These are phyloP conservation scores for Ruditapes philippinarum DNA, from an alignment of 1,140 invertebrate genomes.

Conservation along the genomic window DNA sequence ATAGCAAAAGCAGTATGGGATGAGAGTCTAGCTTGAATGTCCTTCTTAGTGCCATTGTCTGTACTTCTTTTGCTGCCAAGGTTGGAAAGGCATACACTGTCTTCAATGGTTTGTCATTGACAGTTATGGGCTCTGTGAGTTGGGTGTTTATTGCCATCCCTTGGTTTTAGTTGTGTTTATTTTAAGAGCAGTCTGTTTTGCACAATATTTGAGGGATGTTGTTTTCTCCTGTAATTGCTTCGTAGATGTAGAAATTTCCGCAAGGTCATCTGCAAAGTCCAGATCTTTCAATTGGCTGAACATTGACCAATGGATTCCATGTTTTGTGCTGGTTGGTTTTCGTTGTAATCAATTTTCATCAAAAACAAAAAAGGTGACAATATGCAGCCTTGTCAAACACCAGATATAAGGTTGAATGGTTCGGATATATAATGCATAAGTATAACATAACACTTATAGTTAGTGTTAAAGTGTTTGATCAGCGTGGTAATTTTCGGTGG, in stretches of 20 bases:
- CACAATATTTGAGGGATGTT: too few relatives aligned
- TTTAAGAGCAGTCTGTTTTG: too few relatives aligned
- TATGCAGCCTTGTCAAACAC: conserved; percentile 51
- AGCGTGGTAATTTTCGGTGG: conserved; percentile 64
- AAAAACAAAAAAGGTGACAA: conserved; percentile 62
- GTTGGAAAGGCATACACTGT: conserved; percentile 53
- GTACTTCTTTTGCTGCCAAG: conserved; percentile 42
- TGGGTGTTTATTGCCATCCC: not conserved
- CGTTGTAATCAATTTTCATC: conserved; percentile 67
- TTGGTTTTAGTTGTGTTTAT: not conserved
- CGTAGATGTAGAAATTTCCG: conserved; percentile 29
- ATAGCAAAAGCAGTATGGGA: conserved; percentile 35
- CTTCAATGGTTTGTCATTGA: not conserved
- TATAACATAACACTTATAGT: conserved; percentile 61
- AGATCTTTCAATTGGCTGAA: conserved; percentile 49
- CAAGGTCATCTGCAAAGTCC: conserved; percentile 69
- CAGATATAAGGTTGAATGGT: conserved; percentile 37
- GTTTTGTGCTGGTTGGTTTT: conserved; percentile 35
- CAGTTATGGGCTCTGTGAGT: not conserved
- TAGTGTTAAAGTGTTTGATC: conserved; percentile 67
- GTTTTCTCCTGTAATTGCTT: too few relatives aligned
- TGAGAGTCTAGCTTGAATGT: conserved; percentile 49
- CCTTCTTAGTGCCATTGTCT: conserved; percentile 41
- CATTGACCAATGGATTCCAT: conserved; percentile 65
- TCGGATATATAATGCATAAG: conserved; percentile 1